Base-by-base conservation (phyloP, 2,113 vertebrate genomes). In the Tychaedon coryphoeus region DNA sequence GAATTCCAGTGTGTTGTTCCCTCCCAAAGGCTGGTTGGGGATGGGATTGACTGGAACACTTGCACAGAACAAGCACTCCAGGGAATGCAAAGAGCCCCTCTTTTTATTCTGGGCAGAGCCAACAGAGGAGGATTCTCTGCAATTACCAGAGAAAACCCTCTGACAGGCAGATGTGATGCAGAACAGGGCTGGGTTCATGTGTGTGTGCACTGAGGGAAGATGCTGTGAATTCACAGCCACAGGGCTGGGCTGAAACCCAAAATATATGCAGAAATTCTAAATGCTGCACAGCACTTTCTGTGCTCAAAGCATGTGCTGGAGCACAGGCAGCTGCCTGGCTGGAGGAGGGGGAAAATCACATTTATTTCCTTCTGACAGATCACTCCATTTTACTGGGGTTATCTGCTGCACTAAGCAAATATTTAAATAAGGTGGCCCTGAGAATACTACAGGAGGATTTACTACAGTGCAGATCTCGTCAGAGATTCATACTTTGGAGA, bases 331-430 rank as follows among this genome's bases (percentile, higher is more conserved):
- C 78, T 87, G 86, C 8, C 3, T 64, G 80, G 72, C 48, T 88
- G 72, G 51, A 94, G 62, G 86, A 92, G 82, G 64, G 60, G 79
- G 38, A 88, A 90, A 90, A 86, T 93, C n/a, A 54, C 85, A 71
- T 96, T 93, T 90, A 62, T 93, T 95, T 96, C 56, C 19, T 93
- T 54, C 72, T 94, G 93, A 92, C 92, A 94, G 75, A 94, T 93
- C 51, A 25, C 74, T 93, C 81, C 47, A 51, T 96, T 96, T 91
- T 90, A 83, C 1, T 1, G 64, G 64, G 48, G 67, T 88, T 94
- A 86, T 94, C 75, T 95, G 93, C 82, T 93, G 82, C 82, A 90
- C 92, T 94, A 93, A 96, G 92, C 92, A 96, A 96, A 97, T 95
- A 96, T 96, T 95, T 94, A 95, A 96, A 96, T 94, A 94, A 92